A percentile compares a stretch with the other conserved stretches of the same genome.
Evolutionary conservation across 1,140 invertebrate genomes (phyloP).

Genomic region (Bactericera cockerelli): DNA sequence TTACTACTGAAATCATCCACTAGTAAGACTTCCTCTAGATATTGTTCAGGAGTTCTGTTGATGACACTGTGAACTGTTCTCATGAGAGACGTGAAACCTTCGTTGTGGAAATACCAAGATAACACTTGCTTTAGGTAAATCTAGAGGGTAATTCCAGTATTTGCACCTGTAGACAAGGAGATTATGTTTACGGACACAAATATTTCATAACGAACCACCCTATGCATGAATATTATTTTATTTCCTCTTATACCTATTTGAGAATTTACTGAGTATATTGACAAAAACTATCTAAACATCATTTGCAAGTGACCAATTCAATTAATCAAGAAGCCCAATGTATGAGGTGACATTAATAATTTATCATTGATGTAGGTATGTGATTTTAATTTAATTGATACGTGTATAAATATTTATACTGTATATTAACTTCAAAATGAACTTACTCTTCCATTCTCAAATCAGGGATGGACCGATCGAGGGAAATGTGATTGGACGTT

Average conservation of each 20-base stretch:
- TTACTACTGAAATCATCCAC: constrained; percentile 98
- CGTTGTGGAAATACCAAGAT: constrained; percentile 98
- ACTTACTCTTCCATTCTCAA: constrained; percentile 66
- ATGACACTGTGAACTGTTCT: constrained; percentile 94
- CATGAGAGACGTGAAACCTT: constrained; percentile 88
- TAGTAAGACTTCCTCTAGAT: constrained; percentile 89
- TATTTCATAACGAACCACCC: constrained; percentile 10
- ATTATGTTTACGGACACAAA: too few species aligned
- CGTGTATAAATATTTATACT: too few species aligned
- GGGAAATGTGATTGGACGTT: constrained; percentile 83
- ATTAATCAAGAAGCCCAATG: too few species aligned
- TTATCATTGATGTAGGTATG: too few species aligned
- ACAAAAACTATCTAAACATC: too few species aligned
- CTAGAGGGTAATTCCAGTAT: constrained; percentile 86
- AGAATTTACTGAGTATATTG: too few species aligned
- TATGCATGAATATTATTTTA: too few species aligned
- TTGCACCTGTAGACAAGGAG: constrained; percentile 50
- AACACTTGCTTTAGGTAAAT: constrained; percentile 79
- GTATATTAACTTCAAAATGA: too few species aligned
- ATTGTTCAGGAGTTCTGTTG: constrained; percentile 73
- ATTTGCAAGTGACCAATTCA: too few species aligned
- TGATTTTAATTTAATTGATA: too few species aligned
- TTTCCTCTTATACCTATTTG: too few species aligned
- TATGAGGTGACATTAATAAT: too few species aligned
- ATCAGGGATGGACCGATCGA: constrained; percentile 66